phyloP scores from a whole-genome alignment of 2,797 vertebrate species.

The Scyliorhinus canicula region DNA sequence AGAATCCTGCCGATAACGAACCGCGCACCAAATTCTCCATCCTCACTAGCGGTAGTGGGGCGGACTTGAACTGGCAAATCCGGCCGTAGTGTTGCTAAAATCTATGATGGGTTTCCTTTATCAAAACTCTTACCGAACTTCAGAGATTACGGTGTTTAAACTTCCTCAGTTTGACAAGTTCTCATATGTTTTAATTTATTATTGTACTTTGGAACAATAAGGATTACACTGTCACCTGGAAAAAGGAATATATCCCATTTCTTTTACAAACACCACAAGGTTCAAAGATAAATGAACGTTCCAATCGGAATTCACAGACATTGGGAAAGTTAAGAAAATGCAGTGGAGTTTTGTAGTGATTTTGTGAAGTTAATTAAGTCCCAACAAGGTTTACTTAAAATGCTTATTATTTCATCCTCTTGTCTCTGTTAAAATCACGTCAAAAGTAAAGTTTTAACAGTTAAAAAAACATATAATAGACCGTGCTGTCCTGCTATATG shows the following conservation, averaged over 20 bases:
- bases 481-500: neutral
- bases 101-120: neutral
- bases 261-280: neutral
- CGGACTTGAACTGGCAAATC: too few species aligned
- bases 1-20: too few species aligned
- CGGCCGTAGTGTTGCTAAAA: neutral
- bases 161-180: neutral
- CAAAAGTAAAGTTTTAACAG: neutral
- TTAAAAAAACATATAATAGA: neutral
- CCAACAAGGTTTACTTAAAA: conserved; percentile 12
- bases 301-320: neutral
- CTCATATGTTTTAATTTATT: neutral
- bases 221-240: neutral
- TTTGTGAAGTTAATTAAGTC: neutral
- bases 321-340: neutral
- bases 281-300: neutral
- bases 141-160: neutral
- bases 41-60: too few species aligned
- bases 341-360: neutral
- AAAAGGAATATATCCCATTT: neutral
- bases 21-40: too few species aligned
- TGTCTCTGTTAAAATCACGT: neutral
- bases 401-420: conserved; percentile 1
- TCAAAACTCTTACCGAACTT: neutral
- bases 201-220: neutral